Conservation (phyloP, 2,888 invertebrate species). For the Melanostoma mellinum region DNA sequence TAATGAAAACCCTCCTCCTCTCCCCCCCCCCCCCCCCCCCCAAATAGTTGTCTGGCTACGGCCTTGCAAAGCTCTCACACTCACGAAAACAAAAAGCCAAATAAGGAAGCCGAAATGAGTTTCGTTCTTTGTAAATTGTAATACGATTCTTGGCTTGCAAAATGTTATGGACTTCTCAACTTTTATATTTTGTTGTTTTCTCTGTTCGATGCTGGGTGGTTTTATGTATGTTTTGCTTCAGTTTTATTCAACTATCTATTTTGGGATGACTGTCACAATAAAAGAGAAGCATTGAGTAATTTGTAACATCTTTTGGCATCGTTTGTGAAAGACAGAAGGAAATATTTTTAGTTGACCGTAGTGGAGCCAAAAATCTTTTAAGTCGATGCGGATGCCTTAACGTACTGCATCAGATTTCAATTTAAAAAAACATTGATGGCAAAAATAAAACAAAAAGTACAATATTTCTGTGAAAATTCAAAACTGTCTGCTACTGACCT, state of each 20-base stretch:
- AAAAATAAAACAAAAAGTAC: too few relatives aligned
- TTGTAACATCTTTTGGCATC: conserved; percentile 50
- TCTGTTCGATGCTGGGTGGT: conserved; percentile 12
- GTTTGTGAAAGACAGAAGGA: conserved; percentile 15
- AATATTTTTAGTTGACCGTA: conserved; percentile 17
- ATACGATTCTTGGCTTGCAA: conserved; percentile 59
- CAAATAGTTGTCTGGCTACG: too few relatives aligned
- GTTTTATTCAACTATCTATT: conserved; percentile 29
- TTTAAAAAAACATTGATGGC: too few relatives aligned
- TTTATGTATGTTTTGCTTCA: not conserved
- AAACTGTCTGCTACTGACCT: too few relatives aligned
- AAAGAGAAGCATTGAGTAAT: conserved; percentile 25
- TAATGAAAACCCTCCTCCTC: too few relatives aligned
- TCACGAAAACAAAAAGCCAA: conserved; percentile 42
- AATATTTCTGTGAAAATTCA: too few relatives aligned
- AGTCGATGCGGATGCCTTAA: conserved; percentile 23
- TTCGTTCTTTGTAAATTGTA: conserved; percentile 51
- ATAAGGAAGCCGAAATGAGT: conserved; percentile 57
- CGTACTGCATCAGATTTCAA: too few relatives aligned
- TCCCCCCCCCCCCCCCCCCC: too few relatives aligned
- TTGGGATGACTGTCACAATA: conserved; percentile 20
- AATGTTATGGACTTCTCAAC: conserved; percentile 56
- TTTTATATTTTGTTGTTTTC: conserved; percentile 19
- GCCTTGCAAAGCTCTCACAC: too few relatives aligned
- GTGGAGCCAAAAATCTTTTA: conserved; percentile 58